Evolutionary conservation across 1,140 invertebrate species (phyloP), one percentile per base, ranked within the genome.

Genomic region (Drosophila nigrodunni): DNA sequence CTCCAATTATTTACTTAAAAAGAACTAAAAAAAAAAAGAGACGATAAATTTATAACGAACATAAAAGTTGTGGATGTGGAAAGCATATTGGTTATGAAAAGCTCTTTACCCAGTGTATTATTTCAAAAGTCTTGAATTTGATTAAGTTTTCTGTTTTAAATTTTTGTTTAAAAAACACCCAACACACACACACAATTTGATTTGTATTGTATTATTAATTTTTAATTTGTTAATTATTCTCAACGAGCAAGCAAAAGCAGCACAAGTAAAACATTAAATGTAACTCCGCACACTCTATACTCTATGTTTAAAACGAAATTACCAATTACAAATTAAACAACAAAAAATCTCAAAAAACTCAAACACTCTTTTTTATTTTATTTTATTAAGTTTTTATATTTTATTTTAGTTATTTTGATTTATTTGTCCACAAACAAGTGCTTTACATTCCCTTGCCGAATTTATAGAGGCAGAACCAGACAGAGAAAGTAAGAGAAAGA

Each of bases 291-390:
- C 52, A 73, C 78, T 58, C 71, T 81, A 72, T 74, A 79, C 69
- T 77, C 47, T 87, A 80, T 88, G 83, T 82, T 87, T 79, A 71
- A 88, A 88, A 88, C 83, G 66, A 82, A 77, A 87, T 82, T 78
- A 77, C 58, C 54, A 65, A 89, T 69, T 80, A 83, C 77, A 87
- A 83, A 78, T 55, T 65, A 69, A 77, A 79, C 70, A 76, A 55
- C 49, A 77, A 80, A 73, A 80, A 80, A 87, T 72, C 68, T 65
- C 55, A 80, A 80, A 78, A 79, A 68, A 78, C 58, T 60, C 49
- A 34, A 65, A 39, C 21, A 70, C 73, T 72, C 77, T 18, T 61
- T 61, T 80, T 88, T 83, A 61, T 80, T 89, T 89, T 74, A 61
- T 71, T 81, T 79, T 77, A 3, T 5, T 30, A 59, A 13, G 0